phyloP scores from a whole-genome alignment of 2,888 invertebrate genomes.

The Diachrysia chrysitis region DNA sequence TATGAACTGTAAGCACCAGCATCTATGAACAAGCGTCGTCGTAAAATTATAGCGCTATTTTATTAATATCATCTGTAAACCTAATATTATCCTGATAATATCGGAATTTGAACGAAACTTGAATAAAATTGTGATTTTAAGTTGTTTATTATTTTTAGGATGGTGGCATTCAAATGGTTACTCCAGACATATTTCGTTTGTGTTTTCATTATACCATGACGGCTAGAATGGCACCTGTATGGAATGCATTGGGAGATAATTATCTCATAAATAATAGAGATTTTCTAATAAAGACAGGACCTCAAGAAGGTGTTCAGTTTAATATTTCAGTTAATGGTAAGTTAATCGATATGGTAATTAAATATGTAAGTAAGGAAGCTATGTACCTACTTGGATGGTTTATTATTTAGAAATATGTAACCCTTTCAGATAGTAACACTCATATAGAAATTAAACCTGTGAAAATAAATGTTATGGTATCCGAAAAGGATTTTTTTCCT shows the following conservation, averaged over 20 bases:
- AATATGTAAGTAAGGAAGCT: background rate
- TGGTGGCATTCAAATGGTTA: conserved; percentile 69
- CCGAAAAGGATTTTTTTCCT: conserved; percentile 66
- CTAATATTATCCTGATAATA: no score
- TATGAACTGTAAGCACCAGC: no score
- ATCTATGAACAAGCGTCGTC: no score
- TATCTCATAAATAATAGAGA: conserved; percentile 82
- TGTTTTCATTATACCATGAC: conserved; percentile 83
- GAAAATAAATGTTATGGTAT: conserved; percentile 74
- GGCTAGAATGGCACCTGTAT: conserved; percentile 80
- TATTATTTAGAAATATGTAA: no score
- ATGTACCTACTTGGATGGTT: no score
- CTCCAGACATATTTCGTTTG: conserved; percentile 73
- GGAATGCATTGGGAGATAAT: conserved; percentile 77
- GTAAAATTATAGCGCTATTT: no score
- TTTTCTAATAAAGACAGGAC: conserved; percentile 72
- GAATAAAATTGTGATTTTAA: no score
- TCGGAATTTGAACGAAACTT: no score
- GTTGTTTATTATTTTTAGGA: conserved; percentile 65
- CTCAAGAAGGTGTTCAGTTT: conserved; percentile 77
- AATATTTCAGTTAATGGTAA: conserved; percentile 69
- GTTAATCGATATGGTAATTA: background rate
- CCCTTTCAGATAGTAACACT: conserved; percentile 66
- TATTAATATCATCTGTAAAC: no score
- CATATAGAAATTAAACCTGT: conserved; percentile 73